Evolutionary conservation across 2,113 vertebrate genomes (phyloP).

Genomic region (Nesoenas mayeri): DNA sequence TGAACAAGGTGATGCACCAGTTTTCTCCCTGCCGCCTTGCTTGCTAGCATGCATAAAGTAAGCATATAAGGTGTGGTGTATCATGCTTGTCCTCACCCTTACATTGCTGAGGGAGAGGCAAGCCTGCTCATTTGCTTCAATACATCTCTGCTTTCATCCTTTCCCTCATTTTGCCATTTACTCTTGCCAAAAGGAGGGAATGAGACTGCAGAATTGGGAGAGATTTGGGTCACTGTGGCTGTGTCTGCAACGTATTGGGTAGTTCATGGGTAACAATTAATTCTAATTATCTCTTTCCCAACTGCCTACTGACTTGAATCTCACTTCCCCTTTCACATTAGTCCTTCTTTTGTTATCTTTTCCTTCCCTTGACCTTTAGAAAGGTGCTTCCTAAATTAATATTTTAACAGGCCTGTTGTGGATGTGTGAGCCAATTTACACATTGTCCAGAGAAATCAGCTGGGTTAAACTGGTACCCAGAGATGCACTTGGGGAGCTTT

Average conservation of each 20-base stretch:
- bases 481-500: neutral
- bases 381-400: neutral
- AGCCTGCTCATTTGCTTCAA: neutral
- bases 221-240: neutral
- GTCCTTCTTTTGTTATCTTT: neutral
- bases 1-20: neutral
- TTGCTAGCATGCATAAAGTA: neutral
- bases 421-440: neutral
- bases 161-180: neutral
- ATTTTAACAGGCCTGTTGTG: neutral
- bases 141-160: neutral
- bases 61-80: neutral
- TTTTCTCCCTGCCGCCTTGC: neutral
- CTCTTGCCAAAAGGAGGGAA: neutral
- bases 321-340: neutral
- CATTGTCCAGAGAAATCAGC: neutral
- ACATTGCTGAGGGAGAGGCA: neutral
- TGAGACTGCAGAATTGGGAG: neutral
- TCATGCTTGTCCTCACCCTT: neutral
- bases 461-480: neutral
- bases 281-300: neutral
- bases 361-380: neutral
- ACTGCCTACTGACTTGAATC: neutral
- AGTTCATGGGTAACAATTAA: constrained; percentile 15
- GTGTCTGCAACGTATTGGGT: neutral